Conservation (phyloP, 2,113 vertebrate genomes). For the Cynocephalus volans region DNA sequence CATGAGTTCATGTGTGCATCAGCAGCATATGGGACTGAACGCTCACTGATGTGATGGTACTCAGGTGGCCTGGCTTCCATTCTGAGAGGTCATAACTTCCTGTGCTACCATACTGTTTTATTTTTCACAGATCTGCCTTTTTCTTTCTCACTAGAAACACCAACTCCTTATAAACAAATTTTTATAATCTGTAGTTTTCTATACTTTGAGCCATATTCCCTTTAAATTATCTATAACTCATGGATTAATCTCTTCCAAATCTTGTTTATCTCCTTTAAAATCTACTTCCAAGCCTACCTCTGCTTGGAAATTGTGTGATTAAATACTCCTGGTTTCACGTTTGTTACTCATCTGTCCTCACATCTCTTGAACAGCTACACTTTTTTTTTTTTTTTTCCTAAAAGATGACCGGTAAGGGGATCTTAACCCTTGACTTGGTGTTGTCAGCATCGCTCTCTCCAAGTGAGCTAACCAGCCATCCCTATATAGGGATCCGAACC, state of each 20-base stretch:
- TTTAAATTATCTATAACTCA: slow-evolving; percentile 50
- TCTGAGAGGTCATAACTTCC: background rate
- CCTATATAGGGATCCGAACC: no score
- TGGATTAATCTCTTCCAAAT: slow-evolving; percentile 45
- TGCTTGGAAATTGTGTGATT: slow-evolving; percentile 44
- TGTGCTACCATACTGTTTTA: background rate
- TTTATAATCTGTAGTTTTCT: background rate
- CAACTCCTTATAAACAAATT: background rate
- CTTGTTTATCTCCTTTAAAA: slow-evolving; percentile 27
- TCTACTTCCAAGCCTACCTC: background rate
- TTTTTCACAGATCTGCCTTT: background rate
- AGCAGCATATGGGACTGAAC: background rate
- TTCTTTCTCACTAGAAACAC: slow-evolving; percentile 18
- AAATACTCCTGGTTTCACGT: background rate
- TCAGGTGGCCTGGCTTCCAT: background rate
- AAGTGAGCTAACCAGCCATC: no score
- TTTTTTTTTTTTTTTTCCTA: no score
- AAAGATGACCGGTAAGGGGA: no score
- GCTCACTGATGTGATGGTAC: background rate
- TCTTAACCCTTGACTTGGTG: no score
- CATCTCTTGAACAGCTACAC: background rate
- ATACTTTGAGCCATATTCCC: slow-evolving; percentile 33
- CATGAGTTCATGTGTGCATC: background rate
- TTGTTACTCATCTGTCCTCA: background rate
- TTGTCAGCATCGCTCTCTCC: no score